Evolutionary conservation across 1,140 invertebrate genomes (phyloP).

Genomic region (Diprion similis): DNA sequence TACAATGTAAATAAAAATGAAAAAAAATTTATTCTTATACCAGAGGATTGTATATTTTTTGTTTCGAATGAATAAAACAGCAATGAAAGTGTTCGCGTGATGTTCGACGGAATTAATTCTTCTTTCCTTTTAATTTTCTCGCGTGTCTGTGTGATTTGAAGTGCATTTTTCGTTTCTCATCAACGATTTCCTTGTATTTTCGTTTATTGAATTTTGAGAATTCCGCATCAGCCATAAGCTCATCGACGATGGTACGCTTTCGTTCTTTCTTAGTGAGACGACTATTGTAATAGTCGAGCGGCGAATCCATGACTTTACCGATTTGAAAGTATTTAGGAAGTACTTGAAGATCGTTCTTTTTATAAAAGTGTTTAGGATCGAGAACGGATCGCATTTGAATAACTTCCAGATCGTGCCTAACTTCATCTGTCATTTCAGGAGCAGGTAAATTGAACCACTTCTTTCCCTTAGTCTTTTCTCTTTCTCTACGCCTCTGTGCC

Average conservation of each 20-base stretch:
- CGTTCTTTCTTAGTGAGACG: slow-evolving; percentile 85
- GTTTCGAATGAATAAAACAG: neutral
- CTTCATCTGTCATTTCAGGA: slow-evolving; percentile 87
- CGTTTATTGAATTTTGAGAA: slow-evolving; percentile 86
- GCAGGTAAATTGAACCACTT: slow-evolving; percentile 89
- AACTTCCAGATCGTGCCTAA: slow-evolving; percentile 85
- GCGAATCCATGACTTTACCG: slow-evolving; percentile 76
- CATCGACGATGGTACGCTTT: slow-evolving; percentile 90
- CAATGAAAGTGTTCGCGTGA: neutral
- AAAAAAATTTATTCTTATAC: too few species aligned
- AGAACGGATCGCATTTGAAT: slow-evolving; percentile 92
- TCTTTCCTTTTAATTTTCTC: slow-evolving; percentile 62
- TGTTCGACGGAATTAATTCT: slow-evolving; percentile 41
- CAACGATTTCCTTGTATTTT: slow-evolving; percentile 81
- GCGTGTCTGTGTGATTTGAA: slow-evolving; percentile 65
- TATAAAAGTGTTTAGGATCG: slow-evolving; percentile 93
- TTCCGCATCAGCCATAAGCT: slow-evolving; percentile 87
- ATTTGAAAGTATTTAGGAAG: slow-evolving; percentile 91
- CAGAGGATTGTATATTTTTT: neutral
- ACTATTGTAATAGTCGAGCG: slow-evolving; percentile 76
- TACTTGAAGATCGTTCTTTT: slow-evolving; percentile 86
- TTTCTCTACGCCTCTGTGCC: slow-evolving; percentile 66
- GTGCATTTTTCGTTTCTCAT: slow-evolving; percentile 71
- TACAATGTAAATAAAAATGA: too few species aligned
- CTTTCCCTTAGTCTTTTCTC: slow-evolving; percentile 81